Evolutionary conservation across 2,113 vertebrate species (phyloP).

Genomic region (Struthio camelus): DNA sequence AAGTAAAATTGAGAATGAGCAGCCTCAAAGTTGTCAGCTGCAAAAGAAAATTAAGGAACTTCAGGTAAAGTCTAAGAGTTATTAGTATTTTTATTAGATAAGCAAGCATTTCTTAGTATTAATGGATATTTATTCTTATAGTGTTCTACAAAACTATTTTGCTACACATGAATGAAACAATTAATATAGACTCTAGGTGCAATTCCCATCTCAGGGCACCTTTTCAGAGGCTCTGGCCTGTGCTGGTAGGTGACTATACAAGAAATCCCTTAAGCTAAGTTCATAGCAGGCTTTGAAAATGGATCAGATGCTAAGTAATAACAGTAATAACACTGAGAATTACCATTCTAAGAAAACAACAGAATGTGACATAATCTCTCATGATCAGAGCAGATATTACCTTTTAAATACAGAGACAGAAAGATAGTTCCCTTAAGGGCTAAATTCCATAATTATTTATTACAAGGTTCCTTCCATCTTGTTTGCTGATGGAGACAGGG

Average conservation of each 20-base stretch:
- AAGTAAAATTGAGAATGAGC: slow-evolving; percentile 80
- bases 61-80: slow-evolving; percentile 57
- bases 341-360: background rate
- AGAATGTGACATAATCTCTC: background rate
- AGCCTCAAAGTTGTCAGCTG: slow-evolving; percentile 76
- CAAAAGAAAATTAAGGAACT: slow-evolving; percentile 85
- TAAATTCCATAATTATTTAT: background rate
- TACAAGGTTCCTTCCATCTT: background rate
- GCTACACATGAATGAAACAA: background rate
- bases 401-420: background rate
- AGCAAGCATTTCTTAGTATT: background rate
- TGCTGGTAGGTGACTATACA: background rate
- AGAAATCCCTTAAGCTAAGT: background rate
- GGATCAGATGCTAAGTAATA: background rate
- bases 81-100: background rate
- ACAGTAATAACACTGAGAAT: background rate
- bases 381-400: background rate
- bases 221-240: background rate
- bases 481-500: background rate
- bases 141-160: background rate
- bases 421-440: background rate
- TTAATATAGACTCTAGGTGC: background rate
- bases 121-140: background rate
- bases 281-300: background rate
- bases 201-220: background rate